A percentile compares a stretch with the other conserved stretches of the same genome.
Conservation (phyloP, 2,888 invertebrate species). For the Nudaria mundana region DNA sequence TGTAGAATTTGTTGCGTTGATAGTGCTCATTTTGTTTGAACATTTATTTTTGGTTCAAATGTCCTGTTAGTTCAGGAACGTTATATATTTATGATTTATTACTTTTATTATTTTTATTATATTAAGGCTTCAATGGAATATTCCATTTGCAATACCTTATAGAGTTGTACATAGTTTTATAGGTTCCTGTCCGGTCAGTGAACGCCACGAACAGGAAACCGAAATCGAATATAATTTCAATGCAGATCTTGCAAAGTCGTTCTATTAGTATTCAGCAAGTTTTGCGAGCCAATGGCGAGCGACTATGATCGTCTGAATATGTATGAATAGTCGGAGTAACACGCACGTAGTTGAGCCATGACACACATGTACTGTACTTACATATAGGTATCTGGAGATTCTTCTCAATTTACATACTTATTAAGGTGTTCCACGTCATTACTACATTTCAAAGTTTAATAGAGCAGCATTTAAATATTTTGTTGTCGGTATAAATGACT, state of each 20-base stretch:
- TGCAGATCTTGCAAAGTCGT: constrained; percentile 61
- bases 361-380: constrained; percentile 65
- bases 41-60: too few relatives aligned
- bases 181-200: constrained; percentile 36
- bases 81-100: too few relatives aligned
- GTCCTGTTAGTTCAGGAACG: too few relatives aligned
- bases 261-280: constrained; percentile 69
- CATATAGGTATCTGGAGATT: constrained; percentile 44
- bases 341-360: constrained; percentile 64
- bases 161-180: constrained; percentile 19
- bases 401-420: constrained; percentile 35
- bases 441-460: constrained; percentile 31
- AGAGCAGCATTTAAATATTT: constrained; percentile 22
- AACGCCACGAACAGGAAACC: constrained; percentile 54
- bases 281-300: constrained; percentile 65
- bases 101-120: too few relatives aligned
- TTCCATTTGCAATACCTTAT: background rate
- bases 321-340: constrained; percentile 59
- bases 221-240: constrained; percentile 63
- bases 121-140: background rate
- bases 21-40: too few relatives aligned
- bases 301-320: constrained; percentile 67
- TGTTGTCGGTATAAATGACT: constrained; percentile 28
- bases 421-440: constrained; percentile 28
- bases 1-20: too few relatives aligned